Base-by-base conservation (phyloP, 2,113 vertebrate genomes). In the Anarrhichthys ocellatus region DNA sequence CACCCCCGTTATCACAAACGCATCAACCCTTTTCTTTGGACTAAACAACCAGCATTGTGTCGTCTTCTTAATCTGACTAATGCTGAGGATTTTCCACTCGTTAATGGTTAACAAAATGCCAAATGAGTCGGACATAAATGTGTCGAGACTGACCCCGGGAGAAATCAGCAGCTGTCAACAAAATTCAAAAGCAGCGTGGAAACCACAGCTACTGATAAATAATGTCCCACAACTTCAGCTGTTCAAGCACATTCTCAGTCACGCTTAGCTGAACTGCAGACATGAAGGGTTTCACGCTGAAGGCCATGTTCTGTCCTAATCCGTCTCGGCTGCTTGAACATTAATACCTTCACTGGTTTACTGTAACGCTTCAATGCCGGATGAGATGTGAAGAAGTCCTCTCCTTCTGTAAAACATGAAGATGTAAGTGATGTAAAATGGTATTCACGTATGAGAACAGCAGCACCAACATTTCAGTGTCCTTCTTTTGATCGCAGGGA, bases 361-460 rank as follows among this genome's bases (percentile, higher is more conserved):
- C 48, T 69, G 58, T 74, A 48, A 32, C 10, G 18, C 27, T 29
- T 70, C 42, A 36, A 27, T 24, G 29, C 17, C 61, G 68, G 50
- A 32, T 40, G 29, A 78, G 75, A 68, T 69, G 50, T 82, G 78
- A 77, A 80, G 29, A 73, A 58, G 40, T 76, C 63, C 32, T 46
- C 34, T 76, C n/a, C 18, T 27, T 63, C 46, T 63, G 20, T 44
- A 18, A 27, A 18, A 27, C 24, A 66, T 46, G n/a, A 61, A 61
- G 42, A 69, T 36, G n/a, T 32, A 64, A 54, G 64, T 36, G n/a
- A 27, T 56, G 54, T 69, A 5, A n/a, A 54, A 52, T 20, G 18
- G 27, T n/a, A 24, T 58, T 10, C 4, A 14, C 10, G 24, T 46
- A 32, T 56, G 52, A 61, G 73, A 78, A 62, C 74, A 36, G 48